Evolutionary conservation across 2,113 vertebrate genomes (phyloP).

Genomic region (Acanthochromis polyacanthus): DNA sequence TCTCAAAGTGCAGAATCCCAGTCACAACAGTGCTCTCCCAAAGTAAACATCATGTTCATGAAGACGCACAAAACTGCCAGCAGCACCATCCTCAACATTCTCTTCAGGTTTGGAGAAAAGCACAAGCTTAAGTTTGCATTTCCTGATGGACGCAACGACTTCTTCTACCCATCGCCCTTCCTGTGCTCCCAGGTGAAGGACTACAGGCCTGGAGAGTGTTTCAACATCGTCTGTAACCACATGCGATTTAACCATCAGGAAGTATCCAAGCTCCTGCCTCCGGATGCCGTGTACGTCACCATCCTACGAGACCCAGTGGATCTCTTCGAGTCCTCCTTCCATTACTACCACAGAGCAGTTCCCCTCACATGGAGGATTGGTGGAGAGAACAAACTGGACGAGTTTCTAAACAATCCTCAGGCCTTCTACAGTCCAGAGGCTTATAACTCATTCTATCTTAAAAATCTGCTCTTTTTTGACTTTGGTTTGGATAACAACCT

Average conservation of each 20-base stretch:
- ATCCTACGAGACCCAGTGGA: slow-evolving; percentile 92
- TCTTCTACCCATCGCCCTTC: slow-evolving; percentile 92
- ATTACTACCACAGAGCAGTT: slow-evolving; percentile 89
- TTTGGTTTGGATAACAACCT: slow-evolving; percentile 91
- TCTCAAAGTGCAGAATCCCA: neutral
- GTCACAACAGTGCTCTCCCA: slow-evolving; percentile 82
- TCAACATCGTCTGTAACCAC: slow-evolving; percentile 96
- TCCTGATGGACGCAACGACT: slow-evolving; percentile 92
- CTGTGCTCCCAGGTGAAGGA: slow-evolving; percentile 88
- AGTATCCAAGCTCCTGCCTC: slow-evolving; percentile 87
- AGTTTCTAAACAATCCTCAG: slow-evolving; percentile 88
- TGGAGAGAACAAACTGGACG: slow-evolving; percentile 85
- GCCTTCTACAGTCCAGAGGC: slow-evolving; percentile 87
- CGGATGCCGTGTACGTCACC: slow-evolving; percentile 87
- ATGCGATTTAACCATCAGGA: slow-evolving; percentile 93
- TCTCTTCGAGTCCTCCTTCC: slow-evolving; percentile 96
- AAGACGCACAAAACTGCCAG: slow-evolving; percentile 98
- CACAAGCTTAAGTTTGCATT: slow-evolving; percentile 91
- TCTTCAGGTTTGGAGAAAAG: slow-evolving; percentile 95
- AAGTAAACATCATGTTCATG: slow-evolving; percentile 93
- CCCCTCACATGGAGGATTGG: slow-evolving; percentile 92
- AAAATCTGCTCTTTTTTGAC: slow-evolving; percentile 94
- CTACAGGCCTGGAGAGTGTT: slow-evolving; percentile 90
- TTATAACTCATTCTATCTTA: slow-evolving; percentile 95
- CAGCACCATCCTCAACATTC: slow-evolving; percentile 96